phyloP scores from a whole-genome alignment of 2,113 vertebrate genomes.

The Catharus minimus region DNA sequence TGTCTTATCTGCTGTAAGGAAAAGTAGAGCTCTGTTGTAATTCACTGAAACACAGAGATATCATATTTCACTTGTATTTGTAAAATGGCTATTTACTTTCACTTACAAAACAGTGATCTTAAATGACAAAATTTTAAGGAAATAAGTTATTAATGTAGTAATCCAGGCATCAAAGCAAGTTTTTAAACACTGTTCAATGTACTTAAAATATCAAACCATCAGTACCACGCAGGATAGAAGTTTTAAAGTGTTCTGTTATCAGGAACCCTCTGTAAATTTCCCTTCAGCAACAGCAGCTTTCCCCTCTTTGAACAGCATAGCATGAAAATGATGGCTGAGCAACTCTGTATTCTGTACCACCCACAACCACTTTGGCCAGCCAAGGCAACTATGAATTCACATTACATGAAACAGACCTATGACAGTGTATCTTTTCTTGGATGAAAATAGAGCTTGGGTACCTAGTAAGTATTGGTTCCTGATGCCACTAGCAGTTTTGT shows the following conservation, averaged over 20 bases:
- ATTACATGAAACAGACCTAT: neutral
- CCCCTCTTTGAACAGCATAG: neutral
- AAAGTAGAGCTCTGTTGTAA: conserved; percentile 17
- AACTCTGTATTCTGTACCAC: neutral
- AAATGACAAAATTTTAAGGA: neutral
- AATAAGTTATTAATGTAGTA: neutral
- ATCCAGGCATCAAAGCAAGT: neutral
- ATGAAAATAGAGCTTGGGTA: neutral
- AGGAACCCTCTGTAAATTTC: neutral
- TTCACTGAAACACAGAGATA: neutral
- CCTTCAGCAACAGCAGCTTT: neutral
- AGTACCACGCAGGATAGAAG: neutral
- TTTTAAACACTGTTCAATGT: neutral
- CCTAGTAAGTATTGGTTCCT: neutral
- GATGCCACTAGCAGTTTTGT: neutral
- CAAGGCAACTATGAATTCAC: neutral
- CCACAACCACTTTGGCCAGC: neutral
- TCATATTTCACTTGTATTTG: neutral
- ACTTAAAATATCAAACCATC: neutral
- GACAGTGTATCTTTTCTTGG: neutral
- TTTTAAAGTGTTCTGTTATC: fast-evolving
- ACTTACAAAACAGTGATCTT: neutral
- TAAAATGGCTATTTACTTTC: neutral
- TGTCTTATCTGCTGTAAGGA: conserved; percentile 12
- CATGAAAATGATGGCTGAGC: neutral